Conservation (phyloP, 2,797 vertebrate species). For the Microctenopoma steveboyesi region DNA sequence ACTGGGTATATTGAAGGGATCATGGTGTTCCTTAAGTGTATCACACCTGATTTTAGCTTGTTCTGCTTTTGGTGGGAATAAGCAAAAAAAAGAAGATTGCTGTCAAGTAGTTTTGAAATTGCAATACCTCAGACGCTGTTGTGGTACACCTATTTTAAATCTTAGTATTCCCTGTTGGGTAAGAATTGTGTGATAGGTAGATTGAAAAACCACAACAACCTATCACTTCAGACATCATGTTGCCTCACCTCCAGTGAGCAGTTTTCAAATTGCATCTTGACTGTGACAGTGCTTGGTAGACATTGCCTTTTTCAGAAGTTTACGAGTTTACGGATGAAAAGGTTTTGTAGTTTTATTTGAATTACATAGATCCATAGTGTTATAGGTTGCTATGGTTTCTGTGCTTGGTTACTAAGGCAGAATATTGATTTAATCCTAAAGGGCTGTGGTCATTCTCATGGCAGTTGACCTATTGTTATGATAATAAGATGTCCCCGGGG, state of each 20-base stretch:
- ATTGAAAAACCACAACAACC: constrained; percentile 31
- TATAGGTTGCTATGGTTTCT: constrained; percentile 64
- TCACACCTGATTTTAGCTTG: constrained; percentile 6
- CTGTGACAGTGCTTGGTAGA: constrained; percentile 32
- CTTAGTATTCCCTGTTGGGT: constrained; percentile 17
- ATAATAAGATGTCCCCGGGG: constrained; percentile 65
- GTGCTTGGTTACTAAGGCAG: constrained; percentile 61
- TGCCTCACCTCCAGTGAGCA: constrained; percentile 31
- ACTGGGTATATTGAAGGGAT: constrained; percentile 13
- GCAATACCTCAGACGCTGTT: constrained; percentile 40
- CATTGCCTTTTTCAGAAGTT: constrained; percentile 41
- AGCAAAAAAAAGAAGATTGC: constrained; percentile 1
- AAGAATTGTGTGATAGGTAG: constrained; percentile 16
- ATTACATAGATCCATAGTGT: constrained; percentile 35
- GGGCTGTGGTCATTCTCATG: constrained; percentile 67
- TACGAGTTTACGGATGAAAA: constrained; percentile 38
- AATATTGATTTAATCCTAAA: constrained; percentile 75
- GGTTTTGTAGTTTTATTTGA: constrained; percentile 43
- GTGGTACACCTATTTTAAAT: constrained; percentile 16
- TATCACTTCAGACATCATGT: constrained; percentile 34
- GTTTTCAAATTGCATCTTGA: constrained; percentile 43
- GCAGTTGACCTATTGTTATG: constrained; percentile 75
- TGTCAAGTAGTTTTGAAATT: constrained; percentile 47
- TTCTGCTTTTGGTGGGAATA: constrained; percentile 10
- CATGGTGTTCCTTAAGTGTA: constrained; percentile 24